Conservation (phyloP, 1,140 invertebrate genomes). For the Cryptotermes secundus region DNA sequence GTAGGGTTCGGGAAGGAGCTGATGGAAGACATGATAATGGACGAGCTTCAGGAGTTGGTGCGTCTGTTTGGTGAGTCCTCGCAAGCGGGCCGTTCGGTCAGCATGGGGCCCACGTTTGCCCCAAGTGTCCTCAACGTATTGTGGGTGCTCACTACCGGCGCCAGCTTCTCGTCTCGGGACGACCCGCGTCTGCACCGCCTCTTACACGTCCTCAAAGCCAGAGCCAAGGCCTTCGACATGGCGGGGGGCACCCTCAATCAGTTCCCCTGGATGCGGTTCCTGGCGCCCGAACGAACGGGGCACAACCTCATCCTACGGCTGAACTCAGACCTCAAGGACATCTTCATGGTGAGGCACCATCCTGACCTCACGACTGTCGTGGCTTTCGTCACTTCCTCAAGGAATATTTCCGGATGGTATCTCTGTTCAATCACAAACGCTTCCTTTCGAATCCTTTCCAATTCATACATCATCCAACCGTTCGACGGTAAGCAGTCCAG, state of each 20-base stretch:
- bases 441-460: no score
- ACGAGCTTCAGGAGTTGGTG: slow-evolving; percentile 49
- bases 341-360: neutral
- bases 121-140: slow-evolving; percentile 70
- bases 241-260: slow-evolving; percentile 65
- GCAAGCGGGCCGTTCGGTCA: neutral
- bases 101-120: slow-evolving; percentile 41
- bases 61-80: neutral
- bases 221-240: slow-evolving; percentile 59
- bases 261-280: slow-evolving; percentile 67
- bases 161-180: slow-evolving; percentile 47
- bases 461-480: no score
- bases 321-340: slow-evolving; percentile 58
- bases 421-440: no score
- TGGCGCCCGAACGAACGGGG: slow-evolving; percentile 66
- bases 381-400: no score
- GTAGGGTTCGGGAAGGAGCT: slow-evolving; percentile 71
- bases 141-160: slow-evolving; percentile 71
- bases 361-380: no score
- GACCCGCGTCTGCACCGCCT: slow-evolving; percentile 58
- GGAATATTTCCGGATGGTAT: no score
- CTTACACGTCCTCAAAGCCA: slow-evolving; percentile 55
- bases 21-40: slow-evolving; percentile 72
- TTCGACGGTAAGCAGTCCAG: no score
- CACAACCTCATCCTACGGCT: slow-evolving; percentile 65